These are phyloP conservation scores for Spinibarbus caldwelli DNA, from an alignment of 2,797 vertebrate genomes.

Conservation along the genomic window DNA sequence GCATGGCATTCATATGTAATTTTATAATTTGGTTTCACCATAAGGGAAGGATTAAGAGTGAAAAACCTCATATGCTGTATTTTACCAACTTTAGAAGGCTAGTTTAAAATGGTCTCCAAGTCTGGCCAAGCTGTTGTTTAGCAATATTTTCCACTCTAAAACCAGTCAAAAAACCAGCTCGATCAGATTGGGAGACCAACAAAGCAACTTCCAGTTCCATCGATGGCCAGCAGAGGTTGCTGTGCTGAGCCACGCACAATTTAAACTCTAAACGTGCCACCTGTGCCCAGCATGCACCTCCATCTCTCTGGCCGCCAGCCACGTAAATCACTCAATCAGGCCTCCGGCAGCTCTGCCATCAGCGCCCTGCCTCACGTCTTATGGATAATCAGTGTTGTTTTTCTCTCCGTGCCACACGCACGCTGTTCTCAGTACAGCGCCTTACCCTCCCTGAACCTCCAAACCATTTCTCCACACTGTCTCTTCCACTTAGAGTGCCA, in stretches of 20 bases:
- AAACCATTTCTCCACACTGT: slow-evolving; percentile 53
- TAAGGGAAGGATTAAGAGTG: neutral
- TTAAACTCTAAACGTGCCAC: slow-evolving; percentile 43
- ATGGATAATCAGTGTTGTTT: slow-evolving; percentile 64
- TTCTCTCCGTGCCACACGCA: slow-evolving; percentile 46
- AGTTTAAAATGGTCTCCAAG: neutral
- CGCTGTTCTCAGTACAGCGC: slow-evolving; percentile 38
- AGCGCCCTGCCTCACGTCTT: slow-evolving; percentile 57
- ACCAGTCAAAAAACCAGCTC: neutral
- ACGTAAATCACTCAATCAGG: slow-evolving; percentile 65
- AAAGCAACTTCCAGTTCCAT: slow-evolving; percentile 16
- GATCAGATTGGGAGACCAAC: neutral
- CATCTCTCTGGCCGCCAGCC: slow-evolving; percentile 57
- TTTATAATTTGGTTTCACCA: neutral
- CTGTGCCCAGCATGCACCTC: slow-evolving; percentile 56
- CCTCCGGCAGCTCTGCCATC: slow-evolving; percentile 52
- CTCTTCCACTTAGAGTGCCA: slow-evolving; percentile 52
- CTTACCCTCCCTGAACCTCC: slow-evolving; percentile 4
- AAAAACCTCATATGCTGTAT: neutral
- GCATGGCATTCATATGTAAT: neutral
- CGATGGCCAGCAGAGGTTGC: slow-evolving; percentile 51
- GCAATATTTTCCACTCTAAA: neutral
- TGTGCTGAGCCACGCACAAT: slow-evolving; percentile 14
- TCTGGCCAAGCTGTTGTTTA: neutral
- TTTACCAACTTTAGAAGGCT: neutral